Conservation (phyloP, 2,113 vertebrate species). For the Mustelus asterias region DNA sequence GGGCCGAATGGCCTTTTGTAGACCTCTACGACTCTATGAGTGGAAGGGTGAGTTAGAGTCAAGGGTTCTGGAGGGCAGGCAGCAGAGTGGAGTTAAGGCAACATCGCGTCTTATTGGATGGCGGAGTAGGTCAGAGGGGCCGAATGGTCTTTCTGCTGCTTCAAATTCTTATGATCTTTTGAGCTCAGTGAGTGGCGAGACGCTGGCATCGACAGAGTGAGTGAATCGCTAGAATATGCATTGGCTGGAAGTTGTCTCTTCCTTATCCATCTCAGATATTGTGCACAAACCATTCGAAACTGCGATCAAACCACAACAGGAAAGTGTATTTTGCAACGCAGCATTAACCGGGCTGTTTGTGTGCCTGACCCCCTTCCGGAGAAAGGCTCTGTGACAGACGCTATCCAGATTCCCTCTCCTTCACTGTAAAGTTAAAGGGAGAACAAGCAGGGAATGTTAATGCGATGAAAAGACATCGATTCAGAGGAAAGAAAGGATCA, state of each 20-base stretch:
- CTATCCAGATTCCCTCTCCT: background rate
- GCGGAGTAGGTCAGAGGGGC: background rate
- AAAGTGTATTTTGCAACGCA: too few relatives aligned
- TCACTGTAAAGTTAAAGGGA: background rate
- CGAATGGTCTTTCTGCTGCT: background rate
- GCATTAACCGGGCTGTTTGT: background rate
- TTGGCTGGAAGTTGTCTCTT: background rate
- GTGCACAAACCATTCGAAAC: background rate
- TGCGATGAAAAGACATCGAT: background rate
- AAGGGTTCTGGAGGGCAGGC: background rate
- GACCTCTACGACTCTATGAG: too few relatives aligned
- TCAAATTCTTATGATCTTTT: too few relatives aligned
- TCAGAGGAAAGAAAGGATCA: background rate
- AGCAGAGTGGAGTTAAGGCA: background rate
- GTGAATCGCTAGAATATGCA: background rate
- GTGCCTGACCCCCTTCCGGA: background rate
- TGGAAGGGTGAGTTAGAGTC: too few relatives aligned
- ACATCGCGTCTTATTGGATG: background rate
- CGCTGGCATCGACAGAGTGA: background rate
- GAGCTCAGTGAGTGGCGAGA: background rate
- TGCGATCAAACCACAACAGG: background rate
- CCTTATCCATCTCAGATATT: background rate
- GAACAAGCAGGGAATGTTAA: background rate
- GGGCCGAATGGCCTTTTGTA: too few relatives aligned
- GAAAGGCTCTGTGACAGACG: too few relatives aligned